Evolutionary conservation across 2,113 vertebrate genomes (phyloP), one percentile per base, ranked within the genome.

Genomic region (Corythornis cristatus): DNA sequence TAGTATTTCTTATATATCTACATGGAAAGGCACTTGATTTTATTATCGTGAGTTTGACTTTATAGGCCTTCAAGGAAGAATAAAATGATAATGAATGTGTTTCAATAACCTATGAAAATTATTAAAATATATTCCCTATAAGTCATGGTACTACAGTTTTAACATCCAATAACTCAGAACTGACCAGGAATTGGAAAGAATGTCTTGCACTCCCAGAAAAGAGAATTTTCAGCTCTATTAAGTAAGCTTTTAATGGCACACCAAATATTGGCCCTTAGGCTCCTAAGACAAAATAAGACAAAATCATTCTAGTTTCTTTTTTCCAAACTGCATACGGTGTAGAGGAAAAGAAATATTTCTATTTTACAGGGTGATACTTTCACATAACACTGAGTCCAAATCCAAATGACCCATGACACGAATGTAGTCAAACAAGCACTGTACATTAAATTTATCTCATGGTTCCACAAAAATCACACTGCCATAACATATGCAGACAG

Each of bases 1-100:
- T 60, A 82, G 15, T 78, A 94, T 90, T 93, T 96, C 77, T 80
- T 75, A 75, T 11, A 51, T 57, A 74, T 50, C 89, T 81, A 67
- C 58, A 66, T 65, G 77, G 71, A 95, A 93, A 84, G 58, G 18
- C 75, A 67, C 68, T 90, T 72, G 78, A 75, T 83, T 96, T 95
- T 92, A 96, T 82, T 79, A 85, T 33, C 29, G 54, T 26, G 68
- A 88, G 56, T 83, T 90, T 82, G 88, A 74, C 71, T 96, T 97
- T 90, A 96, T 48, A 93, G 85, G 87, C 23, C 84, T 86, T 96
- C 65, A 77, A 93, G 86, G 67, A 18, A 95, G 83, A 96, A 94
- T 89, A 88, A 94, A 96, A 88, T 80, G 14, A 77, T 75, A 94
- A 94, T 83, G 82, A 89, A 89, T 89, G 83, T 35, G 86, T 94